These are phyloP conservation scores for Morelia viridis DNA, from an alignment of 2,797 vertebrate species.

Conservation along the genomic window DNA sequence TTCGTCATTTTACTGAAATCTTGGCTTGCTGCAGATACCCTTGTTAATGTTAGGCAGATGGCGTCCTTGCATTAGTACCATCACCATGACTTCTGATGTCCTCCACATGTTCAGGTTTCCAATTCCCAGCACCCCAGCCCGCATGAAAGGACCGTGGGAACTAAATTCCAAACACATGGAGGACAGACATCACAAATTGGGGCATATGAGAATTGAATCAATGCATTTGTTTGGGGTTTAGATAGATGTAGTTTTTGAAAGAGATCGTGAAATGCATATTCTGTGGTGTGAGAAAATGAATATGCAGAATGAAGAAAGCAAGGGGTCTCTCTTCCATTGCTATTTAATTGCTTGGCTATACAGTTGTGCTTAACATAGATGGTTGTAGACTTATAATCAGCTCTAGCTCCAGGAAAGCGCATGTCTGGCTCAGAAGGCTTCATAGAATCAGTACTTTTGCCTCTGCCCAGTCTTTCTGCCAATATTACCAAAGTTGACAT, in stretches of 20 bases:
- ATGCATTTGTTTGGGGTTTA: neutral
- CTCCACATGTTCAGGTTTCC: neutral
- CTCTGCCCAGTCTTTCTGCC: constrained; percentile 37
- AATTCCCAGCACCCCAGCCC: neutral
- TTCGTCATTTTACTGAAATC: neutral
- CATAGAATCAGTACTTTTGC: constrained; percentile 38
- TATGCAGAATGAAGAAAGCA: neutral
- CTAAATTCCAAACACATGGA: neutral
- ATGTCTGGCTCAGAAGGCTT: constrained; percentile 33
- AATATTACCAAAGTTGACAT: constrained; percentile 34
- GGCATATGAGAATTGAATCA: neutral
- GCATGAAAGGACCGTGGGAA: neutral
- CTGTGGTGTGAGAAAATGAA: neutral
- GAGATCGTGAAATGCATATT: neutral
- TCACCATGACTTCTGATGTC: neutral
- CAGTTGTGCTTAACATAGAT: constrained; percentile 29
- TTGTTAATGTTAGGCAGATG: neutral
- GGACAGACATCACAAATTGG: neutral
- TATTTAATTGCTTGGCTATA: constrained; percentile 28
- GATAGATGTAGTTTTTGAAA: neutral
- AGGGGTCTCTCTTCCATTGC: neutral
- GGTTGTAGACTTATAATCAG: constrained; percentile 26
- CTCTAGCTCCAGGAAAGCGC: constrained; percentile 41
- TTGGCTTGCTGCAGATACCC: neutral
- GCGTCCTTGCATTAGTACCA: neutral